These are phyloP conservation scores for Hiodon tergisus DNA, from an alignment of 2,113 vertebrate genomes.

Conservation along the genomic window DNA sequence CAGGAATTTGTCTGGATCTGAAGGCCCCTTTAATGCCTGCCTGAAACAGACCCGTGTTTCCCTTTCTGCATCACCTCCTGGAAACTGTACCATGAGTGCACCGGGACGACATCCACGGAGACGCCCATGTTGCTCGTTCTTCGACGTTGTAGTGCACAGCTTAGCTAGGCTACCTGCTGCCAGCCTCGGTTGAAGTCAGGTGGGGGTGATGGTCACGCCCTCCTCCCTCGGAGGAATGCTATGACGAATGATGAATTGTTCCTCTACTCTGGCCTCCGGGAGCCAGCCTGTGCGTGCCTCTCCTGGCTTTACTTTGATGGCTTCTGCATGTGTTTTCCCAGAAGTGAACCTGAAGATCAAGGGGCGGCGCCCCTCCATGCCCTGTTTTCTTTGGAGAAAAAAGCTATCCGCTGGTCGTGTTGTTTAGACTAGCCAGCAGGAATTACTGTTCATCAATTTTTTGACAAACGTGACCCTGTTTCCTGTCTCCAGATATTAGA, in stretches of 20 bases:
- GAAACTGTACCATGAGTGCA: too few species aligned
- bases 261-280: too few species aligned
- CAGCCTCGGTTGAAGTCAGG: too few species aligned
- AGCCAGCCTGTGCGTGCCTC: background rate
- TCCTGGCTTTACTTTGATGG: background rate
- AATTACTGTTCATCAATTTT: conserved; percentile 22
- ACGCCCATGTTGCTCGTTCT: too few species aligned
- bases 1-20: too few species aligned
- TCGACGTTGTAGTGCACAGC: too few species aligned
- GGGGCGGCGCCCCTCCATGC: background rate
- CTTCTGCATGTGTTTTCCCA: conserved; percentile 3
- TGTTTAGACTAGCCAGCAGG: conserved; percentile 20
- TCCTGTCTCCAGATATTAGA: conserved; percentile 12
- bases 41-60: too few species aligned
- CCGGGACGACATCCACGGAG: too few species aligned
- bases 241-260: background rate
- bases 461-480: conserved; percentile 12
- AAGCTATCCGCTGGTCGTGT: conserved; percentile 17
- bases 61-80: too few species aligned
- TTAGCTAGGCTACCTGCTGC: too few species aligned
- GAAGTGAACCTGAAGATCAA: background rate
- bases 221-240: background rate
- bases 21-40: too few species aligned
- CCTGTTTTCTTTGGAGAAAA: conserved; percentile 23
- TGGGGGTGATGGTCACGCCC: too few species aligned